Conservation (phyloP, 92 coral and sea anemone genomes). For the Desmophyllum pertusum region DNA sequence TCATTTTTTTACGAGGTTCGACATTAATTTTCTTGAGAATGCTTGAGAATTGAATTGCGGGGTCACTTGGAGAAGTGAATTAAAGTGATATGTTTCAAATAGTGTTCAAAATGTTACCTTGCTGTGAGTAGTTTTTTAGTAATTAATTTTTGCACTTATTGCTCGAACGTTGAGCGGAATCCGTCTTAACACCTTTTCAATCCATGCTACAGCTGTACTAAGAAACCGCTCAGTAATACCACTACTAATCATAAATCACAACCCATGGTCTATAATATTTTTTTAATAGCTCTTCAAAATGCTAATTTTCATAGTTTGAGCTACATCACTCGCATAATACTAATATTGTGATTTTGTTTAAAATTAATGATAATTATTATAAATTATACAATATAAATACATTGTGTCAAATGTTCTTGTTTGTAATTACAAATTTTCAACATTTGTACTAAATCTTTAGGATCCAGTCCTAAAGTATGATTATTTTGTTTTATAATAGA, state of each 20-base stretch:
- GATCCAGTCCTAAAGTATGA: conserved; percentile 38
- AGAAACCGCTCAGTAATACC: too few relatives aligned
- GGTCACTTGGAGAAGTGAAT: too few relatives aligned
- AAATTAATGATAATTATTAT: background rate
- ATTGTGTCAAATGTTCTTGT: conserved; percentile 7
- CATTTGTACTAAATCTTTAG: conserved; percentile 17
- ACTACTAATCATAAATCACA: background rate
- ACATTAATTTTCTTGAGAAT: too few relatives aligned
- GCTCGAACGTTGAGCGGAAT: too few relatives aligned
- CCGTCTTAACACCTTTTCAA: too few relatives aligned
- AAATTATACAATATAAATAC: conserved; percentile 47
- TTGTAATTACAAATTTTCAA: conserved; percentile 18
- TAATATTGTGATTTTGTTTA: conserved; percentile 17
- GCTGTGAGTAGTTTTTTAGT: too few relatives aligned
- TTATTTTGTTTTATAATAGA: background rate
- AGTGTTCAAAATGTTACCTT: too few relatives aligned
- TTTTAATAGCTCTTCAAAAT: conserved; percentile 13
- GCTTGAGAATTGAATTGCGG: too few relatives aligned
- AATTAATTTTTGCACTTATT: too few relatives aligned
- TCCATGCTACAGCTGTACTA: too few relatives aligned
- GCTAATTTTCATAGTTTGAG: conserved; percentile 14
- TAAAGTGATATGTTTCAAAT: too few relatives aligned
- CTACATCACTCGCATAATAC: conserved; percentile 12
- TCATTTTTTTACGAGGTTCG: too few relatives aligned
- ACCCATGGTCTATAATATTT: background rate